These are phyloP conservation scores for Pissodes strobi DNA, from an alignment of 1,140 invertebrate species.

Conservation along the genomic window DNA sequence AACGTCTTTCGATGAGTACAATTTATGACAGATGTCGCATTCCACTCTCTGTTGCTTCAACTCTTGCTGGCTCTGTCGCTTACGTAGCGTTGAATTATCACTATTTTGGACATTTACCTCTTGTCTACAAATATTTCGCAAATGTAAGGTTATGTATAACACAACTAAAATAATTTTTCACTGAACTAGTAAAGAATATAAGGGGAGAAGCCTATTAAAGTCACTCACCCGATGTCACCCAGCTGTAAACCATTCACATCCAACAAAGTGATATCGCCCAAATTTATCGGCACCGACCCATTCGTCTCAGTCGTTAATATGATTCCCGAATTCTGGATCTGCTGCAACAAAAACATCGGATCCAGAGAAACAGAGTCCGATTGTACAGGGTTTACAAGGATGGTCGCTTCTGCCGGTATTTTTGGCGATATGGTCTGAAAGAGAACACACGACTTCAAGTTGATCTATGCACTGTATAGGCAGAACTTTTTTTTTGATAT, in stretches of 20 bases:
- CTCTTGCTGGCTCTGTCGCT: not conserved
- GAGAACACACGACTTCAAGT: too few species aligned
- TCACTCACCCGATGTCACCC: not conserved
- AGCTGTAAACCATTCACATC: not conserved
- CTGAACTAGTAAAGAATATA: too few species aligned
- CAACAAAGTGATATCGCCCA: constrained; percentile 16
- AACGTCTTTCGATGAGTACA: constrained; percentile 47
- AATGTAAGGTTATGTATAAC: too few species aligned
- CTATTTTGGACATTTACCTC: too few species aligned
- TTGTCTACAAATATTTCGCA: not conserved
- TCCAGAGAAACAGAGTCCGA: constrained; percentile 1
- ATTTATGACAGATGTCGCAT: constrained; percentile 50
- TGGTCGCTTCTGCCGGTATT: not conserved
- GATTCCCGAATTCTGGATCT: constrained; percentile 7
- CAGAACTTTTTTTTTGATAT: too few species aligned
- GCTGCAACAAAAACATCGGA: not conserved
- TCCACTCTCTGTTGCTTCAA: constrained; percentile 33
- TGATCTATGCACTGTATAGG: too few species aligned
- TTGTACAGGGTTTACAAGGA: constrained; percentile 1
- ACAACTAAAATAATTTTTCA: too few species aligned
- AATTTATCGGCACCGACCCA: not conserved
- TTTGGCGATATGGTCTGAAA: too few species aligned
- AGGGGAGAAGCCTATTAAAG: too few species aligned
- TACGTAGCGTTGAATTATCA: too few species aligned
- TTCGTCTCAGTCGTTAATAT: constrained; percentile 1